These are phyloP conservation scores for Xenentodon cancila DNA, from an alignment of 2,797 vertebrate genomes.

Conservation along the genomic window DNA sequence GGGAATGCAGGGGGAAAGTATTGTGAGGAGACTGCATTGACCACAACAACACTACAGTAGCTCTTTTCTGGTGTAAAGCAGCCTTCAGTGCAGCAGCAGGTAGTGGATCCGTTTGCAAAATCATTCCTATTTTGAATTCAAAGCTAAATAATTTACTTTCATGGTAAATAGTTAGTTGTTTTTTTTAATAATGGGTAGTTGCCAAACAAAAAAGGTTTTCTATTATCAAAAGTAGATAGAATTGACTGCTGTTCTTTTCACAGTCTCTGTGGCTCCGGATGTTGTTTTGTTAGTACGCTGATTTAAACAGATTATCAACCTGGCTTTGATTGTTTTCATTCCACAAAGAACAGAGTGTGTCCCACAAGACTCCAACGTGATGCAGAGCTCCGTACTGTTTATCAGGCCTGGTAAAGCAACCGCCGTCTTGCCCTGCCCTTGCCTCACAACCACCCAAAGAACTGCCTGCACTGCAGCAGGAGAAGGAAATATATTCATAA, in stretches of 20 bases:
- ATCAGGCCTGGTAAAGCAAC: conserved; percentile 53
- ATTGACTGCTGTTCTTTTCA: no score
- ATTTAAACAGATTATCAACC: no score
- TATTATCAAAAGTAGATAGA: no score
- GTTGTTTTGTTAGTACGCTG: not conserved
- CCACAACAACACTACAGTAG: conserved; percentile 31
- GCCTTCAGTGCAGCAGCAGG: conserved; percentile 15
- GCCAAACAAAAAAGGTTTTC: no score
- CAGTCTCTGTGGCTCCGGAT: not conserved
- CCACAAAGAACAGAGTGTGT: not conserved
- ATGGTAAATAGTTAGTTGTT: no score
- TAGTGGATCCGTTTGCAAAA: conserved; percentile 11
- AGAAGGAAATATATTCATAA: conserved; percentile 40
- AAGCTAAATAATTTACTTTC: no score
- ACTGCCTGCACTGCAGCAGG: conserved; percentile 29
- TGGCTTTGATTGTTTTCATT: not conserved
- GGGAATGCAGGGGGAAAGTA: conserved; percentile 30
- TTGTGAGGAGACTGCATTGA: conserved; percentile 35
- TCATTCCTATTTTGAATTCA: no score
- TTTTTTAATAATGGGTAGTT: no score
- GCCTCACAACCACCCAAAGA: conserved; percentile 64
- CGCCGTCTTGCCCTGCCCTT: conserved; percentile 53
- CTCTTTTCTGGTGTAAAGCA: not conserved
- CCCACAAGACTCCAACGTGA: conserved; percentile 14
- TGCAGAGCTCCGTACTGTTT: conserved; percentile 36